These are phyloP conservation scores for Sinocyclocheilus grahami DNA, from an alignment of 2,113 vertebrate genomes.

Conservation along the genomic window DNA sequence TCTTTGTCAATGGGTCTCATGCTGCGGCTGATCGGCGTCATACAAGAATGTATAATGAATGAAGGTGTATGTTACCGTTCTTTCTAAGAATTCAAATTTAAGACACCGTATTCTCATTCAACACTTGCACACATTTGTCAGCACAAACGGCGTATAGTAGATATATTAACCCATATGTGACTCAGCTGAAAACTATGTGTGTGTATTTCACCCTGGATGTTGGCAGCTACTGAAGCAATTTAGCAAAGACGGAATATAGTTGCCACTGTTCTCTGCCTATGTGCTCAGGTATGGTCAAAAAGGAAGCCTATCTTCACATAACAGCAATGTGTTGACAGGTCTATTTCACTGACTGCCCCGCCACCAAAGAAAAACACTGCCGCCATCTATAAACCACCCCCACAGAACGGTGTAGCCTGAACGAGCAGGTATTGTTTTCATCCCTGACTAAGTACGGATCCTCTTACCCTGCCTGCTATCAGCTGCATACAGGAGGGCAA, in stretches of 20 bases:
- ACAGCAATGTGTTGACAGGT: slow-evolving; percentile 34
- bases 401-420: slow-evolving; percentile 13
- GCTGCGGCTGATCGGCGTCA: neutral
- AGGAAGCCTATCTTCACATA: slow-evolving; percentile 38
- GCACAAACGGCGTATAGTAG: neutral
- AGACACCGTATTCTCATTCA: slow-evolving; percentile 1
- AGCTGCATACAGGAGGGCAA: slow-evolving; percentile 50
- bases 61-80: neutral
- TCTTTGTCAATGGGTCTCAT: slow-evolving; percentile 15
- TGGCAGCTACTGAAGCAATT: neutral
- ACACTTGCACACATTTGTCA: neutral
- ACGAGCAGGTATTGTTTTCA: slow-evolving; percentile 53
- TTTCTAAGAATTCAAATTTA: slow-evolving; percentile 7
- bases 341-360: slow-evolving; percentile 25
- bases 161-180: neutral
- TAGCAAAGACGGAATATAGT: neutral
- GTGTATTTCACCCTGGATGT: neutral
- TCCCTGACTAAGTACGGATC: slow-evolving; percentile 45
- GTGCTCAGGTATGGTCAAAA: slow-evolving; percentile 3
- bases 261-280: neutral
- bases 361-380: neutral
- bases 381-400: slow-evolving; percentile 20
- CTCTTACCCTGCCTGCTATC: slow-evolving; percentile 42
- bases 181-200: neutral
- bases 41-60: slow-evolving; percentile 21